Evolutionary conservation across 2,888 invertebrate species (phyloP).

Genomic region (Drosophila putrida): DNA sequence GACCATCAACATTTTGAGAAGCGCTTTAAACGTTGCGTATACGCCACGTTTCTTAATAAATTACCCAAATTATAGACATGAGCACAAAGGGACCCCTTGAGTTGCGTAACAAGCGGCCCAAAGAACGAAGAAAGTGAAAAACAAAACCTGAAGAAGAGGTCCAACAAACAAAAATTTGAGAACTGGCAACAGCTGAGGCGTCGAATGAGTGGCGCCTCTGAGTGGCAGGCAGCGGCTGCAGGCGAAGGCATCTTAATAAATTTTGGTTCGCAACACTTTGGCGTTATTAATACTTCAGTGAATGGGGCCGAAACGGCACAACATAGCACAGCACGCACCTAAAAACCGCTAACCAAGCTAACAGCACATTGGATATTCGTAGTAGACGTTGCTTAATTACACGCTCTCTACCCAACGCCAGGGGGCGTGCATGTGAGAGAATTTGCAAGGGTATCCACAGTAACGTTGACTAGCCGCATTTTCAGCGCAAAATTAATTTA

Average conservation of each 20-base stretch:
- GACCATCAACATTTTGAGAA: conserved; percentile 12
- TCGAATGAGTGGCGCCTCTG: conserved; percentile 32
- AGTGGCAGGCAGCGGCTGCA: conserved; percentile 45
- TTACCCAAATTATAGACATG: conserved; percentile 59
- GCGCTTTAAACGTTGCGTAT: conserved; percentile 51
- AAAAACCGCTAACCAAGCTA: conserved; percentile 71
- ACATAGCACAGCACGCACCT: conserved; percentile 54
- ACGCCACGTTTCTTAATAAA: conserved; percentile 57
- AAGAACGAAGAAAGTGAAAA: conserved; percentile 24
- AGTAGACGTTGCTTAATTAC: conserved; percentile 71
- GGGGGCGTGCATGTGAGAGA: conserved; percentile 32
- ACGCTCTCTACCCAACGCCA: conserved; percentile 40
- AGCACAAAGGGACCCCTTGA: conserved; percentile 20
- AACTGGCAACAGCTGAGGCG: conserved; percentile 73
- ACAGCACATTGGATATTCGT: not conserved
- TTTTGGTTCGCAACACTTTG: conserved; percentile 76
- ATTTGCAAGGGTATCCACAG: not conserved
- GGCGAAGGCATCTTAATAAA: conserved; percentile 77
- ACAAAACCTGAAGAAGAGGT: conserved; percentile 23
- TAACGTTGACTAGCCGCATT: conserved; percentile 13
- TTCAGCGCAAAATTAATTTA: conserved; percentile 50
- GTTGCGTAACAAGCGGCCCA: conserved; percentile 18
- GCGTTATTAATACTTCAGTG: conserved; percentile 78
- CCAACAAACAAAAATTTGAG: conserved; percentile 24
- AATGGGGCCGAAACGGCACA: conserved; percentile 42